Conservation (phyloP, 2,888 invertebrate genomes). For the Acronicta alni region DNA sequence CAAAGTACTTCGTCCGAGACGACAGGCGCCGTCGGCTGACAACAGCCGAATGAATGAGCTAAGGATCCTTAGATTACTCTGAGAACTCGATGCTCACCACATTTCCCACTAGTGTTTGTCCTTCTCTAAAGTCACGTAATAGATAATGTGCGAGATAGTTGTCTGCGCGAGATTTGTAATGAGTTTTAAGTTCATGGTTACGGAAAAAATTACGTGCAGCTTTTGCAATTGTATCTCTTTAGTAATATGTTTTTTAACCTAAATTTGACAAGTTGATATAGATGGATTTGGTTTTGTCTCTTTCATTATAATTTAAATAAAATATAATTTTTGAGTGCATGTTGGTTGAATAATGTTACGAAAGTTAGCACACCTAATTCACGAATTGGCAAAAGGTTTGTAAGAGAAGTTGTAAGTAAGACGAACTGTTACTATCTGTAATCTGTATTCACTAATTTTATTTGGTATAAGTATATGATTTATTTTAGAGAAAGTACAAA, state of each 20-base stretch:
- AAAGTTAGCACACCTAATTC: too few relatives aligned
- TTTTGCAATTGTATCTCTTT: conserved; percentile 14
- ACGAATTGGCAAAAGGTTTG: too few relatives aligned
- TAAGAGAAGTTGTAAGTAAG: too few relatives aligned
- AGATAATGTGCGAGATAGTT: conserved; percentile 43
- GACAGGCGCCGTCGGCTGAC: conserved; percentile 63
- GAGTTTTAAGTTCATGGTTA: conserved; percentile 46
- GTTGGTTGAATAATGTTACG: too few relatives aligned
- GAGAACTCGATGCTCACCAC: conserved; percentile 50
- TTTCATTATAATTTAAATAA: too few relatives aligned
- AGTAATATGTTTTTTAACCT: conserved; percentile 23
- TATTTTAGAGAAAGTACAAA: conserved; percentile 50
- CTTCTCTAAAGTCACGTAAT: conserved; percentile 35
- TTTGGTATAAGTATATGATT: conserved; percentile 17
- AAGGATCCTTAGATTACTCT: conserved; percentile 53
- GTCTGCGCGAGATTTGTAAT: conserved; percentile 28
- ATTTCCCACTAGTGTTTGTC: conserved; percentile 39
- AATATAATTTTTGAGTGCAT: too few relatives aligned
- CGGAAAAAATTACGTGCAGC: conserved; percentile 28
- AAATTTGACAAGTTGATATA: conserved; percentile 50
- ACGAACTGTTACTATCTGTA: too few relatives aligned
- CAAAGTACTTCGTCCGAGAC: conserved; percentile 56
- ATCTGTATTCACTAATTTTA: too few relatives aligned
- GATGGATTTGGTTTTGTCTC: too few relatives aligned
- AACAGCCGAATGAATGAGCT: conserved; percentile 68